Evolutionary conservation across 2,113 vertebrate species (phyloP), one percentile per base, ranked within the genome.

Genomic region (Excalfactoria chinensis): DNA sequence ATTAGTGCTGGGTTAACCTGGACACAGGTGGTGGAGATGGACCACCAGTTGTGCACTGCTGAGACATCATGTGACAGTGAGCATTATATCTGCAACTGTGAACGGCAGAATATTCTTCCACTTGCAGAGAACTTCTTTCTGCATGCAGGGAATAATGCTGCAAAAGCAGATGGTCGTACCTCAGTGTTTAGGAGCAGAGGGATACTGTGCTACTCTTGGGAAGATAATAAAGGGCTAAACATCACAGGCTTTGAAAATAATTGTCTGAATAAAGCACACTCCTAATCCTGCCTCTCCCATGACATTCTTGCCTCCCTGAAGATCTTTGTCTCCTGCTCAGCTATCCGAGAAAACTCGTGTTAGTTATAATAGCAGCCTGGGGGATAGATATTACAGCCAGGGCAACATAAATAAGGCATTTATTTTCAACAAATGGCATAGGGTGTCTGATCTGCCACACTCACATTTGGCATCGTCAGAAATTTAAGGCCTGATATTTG

Each of bases 401-500:
- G 51, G 69, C 46, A 88, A 75, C 8, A 1, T 89, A 93, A 90
- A 77, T 87, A 89, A 89, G 81, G 66, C 62, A 30, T 89, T 83
- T 89, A 89, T 93, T 96, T 95, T 89, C 85, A 91, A 87, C 75
- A 89, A 95, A 91, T 77, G 53, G 84, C 84, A 53, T 79, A 83
- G 35, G 25, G 6, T 89, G 26, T 93, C 96, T 92, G 71, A 81
- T 83, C 77, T 85, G 56, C 81, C 78, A 48, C 6, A 1, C 70
- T 93, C 22, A 8, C 60, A 34, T 93, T 87, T 77, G 91, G 81
- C 68, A 76, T 71, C 84, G 1, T 11, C 1, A 5, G 84, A 96
- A 96, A 96, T 83, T 89, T 93, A 95, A 93, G 72, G 48, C 91
- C 51, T 78, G 93, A 80, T 93, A 94, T 89, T 93, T 51, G 56